Evolutionary conservation across 2,888 invertebrate species (phyloP), one percentile per base, ranked within the genome.

Genomic region (Bimastos eiseni): DNA sequence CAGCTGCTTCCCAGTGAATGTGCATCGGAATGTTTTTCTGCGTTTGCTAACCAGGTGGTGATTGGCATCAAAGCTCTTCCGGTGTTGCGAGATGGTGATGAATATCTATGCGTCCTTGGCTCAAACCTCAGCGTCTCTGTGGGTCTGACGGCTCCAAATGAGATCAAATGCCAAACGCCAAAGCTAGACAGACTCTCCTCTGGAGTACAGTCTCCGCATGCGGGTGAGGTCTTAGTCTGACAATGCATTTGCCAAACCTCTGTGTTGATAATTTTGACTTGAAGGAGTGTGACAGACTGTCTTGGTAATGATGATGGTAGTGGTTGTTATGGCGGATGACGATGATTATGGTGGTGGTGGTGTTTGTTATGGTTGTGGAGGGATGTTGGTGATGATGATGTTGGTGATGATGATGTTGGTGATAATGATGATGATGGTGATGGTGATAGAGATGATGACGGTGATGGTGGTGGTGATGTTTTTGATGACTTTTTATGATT

Each of bases 51-150:
- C 84, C 88, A 91, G 91, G 89, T 91, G 24, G 89, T 90, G 38
- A 88, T 91, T 24, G 90, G 90, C 37, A 90, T 91, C 49, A 90
- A 91, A 83, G 91, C 89, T 17, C 90, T 91, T 30, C 91, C 91
- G 34, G 21, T 49, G 8, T 70, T 90, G 49, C 86, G 37, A 49
- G 70, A 37, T 33, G 44, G 83, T 21, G 83, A 91, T 84, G 49
- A 86, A 89, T 91, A 90, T 86, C 55, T 49, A 37, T 91, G 91
- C 89, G 89, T 90, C 41, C 90, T 90, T n/a, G 86, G 90, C 0
- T 83, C 38, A 5, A 84, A 84, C 21, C 21, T 84, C 17, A 84
- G 90, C 38, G 84, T 44, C 19, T 44, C 44, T 38, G 83, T 90
- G 0, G 90, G 83, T 37, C 84, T 44, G 37, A 90, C 90, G 24